phyloP scores from a whole-genome alignment of 2,113 vertebrate species.

The Setophaga coronata region DNA sequence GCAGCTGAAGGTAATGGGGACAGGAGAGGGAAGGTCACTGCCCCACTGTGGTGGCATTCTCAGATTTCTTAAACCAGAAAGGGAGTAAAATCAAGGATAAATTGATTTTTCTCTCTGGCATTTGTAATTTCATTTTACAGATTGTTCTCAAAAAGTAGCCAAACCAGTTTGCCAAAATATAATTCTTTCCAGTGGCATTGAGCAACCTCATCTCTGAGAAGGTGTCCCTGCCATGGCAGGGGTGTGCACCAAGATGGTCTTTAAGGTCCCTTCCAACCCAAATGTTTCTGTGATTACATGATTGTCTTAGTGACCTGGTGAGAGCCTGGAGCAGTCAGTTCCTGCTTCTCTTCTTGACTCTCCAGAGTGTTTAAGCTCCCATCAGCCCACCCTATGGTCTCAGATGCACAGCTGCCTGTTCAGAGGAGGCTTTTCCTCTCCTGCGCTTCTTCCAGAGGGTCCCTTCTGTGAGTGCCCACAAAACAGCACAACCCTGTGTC shows the following conservation, averaged over 20 bases:
- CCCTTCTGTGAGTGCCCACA: background rate
- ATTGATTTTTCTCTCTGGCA: background rate
- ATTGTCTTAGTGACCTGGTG: background rate
- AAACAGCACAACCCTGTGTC: background rate
- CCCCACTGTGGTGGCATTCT: background rate
- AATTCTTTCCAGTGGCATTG: background rate
- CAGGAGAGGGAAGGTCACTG: background rate
- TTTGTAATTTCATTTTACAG: background rate
- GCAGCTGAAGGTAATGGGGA: constrained; percentile 90
- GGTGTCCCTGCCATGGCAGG: background rate
- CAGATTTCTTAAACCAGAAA: background rate
- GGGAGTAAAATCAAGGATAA: background rate
- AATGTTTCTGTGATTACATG: background rate
- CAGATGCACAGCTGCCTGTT: background rate
- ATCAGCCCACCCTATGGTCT: accelerated
- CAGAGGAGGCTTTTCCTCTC: background rate
- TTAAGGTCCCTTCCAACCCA: background rate
- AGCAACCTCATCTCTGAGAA: background rate
- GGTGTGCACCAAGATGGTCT: background rate
- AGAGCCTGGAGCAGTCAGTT: background rate
- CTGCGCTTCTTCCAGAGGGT: background rate
- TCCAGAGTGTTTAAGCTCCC: background rate
- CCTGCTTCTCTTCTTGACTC: background rate
- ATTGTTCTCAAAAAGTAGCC: background rate
- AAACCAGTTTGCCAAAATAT: background rate